A percentile compares a stretch with the other conserved stretches of the same genome.
Evolutionary conservation across 2,113 vertebrate genomes (phyloP).

Genomic region (Heterocephalus glaber): DNA sequence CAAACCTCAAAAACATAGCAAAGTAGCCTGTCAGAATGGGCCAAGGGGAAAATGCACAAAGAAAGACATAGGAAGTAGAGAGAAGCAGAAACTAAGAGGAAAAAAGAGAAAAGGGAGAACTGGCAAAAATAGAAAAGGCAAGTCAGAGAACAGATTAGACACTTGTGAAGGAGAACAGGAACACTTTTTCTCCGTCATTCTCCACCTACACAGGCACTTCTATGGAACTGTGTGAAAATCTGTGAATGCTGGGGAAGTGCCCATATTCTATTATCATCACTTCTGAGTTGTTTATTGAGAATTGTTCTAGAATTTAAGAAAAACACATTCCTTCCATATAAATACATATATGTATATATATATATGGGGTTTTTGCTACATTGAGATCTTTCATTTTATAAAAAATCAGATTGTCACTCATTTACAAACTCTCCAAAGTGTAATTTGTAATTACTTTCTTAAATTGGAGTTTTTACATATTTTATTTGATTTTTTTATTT

Average conservation of each 20-base stretch:
- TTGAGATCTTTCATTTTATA: neutral
- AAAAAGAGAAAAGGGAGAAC: neutral
- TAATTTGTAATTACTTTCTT: constrained; percentile 35
- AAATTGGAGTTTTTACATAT: neutral
- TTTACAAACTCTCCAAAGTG: neutral
- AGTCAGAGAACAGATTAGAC: neutral
- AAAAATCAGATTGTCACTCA: neutral
- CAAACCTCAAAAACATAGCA: neutral
- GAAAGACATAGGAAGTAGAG: neutral
- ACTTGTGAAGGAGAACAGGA: neutral
- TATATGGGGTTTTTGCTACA: neutral
- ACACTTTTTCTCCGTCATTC: neutral
- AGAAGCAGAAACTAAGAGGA: neutral
- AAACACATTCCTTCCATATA: neutral
- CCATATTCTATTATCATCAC: neutral
- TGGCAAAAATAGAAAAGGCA: neutral
- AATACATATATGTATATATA: neutral
- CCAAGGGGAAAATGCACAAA: neutral
- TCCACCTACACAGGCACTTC: constrained; percentile 2
- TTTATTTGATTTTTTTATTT: neutral
- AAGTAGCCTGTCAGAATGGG: neutral
- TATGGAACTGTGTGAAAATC: neutral
- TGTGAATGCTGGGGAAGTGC: neutral
- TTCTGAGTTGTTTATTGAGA: constrained; percentile 33
- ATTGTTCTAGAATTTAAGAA: constrained; percentile 53